Conservation (phyloP, 1,140 invertebrate species). For the Pogonomyrmex barbatus region DNA sequence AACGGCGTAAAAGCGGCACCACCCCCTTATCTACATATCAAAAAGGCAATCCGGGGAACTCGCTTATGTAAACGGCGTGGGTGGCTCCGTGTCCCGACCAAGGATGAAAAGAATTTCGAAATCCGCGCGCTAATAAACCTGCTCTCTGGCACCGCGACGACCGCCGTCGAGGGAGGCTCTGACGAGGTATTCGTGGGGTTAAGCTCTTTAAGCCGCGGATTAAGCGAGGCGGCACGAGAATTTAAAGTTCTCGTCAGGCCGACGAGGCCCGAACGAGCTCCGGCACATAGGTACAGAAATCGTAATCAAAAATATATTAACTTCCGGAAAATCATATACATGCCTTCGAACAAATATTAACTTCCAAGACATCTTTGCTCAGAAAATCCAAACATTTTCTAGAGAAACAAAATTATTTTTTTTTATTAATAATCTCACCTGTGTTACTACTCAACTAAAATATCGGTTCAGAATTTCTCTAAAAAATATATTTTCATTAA, state of each 20-base stretch:
- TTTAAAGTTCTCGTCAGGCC: constrained; percentile 81
- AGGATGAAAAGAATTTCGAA: constrained; percentile 86
- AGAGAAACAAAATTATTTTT: not conserved
- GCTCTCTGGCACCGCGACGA: constrained; percentile 79
- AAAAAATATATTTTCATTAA: not conserved
- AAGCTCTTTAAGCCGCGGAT: constrained; percentile 85
- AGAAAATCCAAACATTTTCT: not conserved
- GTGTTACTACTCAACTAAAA: not conserved
- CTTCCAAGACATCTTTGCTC: not conserved
- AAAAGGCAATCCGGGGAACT: constrained; percentile 86
- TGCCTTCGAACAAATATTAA: constrained; percentile 40
- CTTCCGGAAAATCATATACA: constrained; percentile 44
- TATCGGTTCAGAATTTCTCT: not conserved
- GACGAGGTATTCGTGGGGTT: constrained; percentile 86
- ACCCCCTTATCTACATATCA: constrained; percentile 86
- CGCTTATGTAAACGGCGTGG: constrained; percentile 86
- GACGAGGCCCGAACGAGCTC: constrained; percentile 51
- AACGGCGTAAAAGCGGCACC: constrained; percentile 84
- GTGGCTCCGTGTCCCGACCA: constrained; percentile 79
- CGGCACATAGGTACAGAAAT: constrained; percentile 57
- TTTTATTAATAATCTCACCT: not conserved
- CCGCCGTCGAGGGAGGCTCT: constrained; percentile 74
- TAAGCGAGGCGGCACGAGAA: constrained; percentile 83
- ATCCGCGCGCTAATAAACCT: constrained; percentile 86
- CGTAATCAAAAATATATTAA: constrained; percentile 69